Conservation (phyloP, 2,797 vertebrate genomes). For the Lutjanus argentimaculatus region DNA sequence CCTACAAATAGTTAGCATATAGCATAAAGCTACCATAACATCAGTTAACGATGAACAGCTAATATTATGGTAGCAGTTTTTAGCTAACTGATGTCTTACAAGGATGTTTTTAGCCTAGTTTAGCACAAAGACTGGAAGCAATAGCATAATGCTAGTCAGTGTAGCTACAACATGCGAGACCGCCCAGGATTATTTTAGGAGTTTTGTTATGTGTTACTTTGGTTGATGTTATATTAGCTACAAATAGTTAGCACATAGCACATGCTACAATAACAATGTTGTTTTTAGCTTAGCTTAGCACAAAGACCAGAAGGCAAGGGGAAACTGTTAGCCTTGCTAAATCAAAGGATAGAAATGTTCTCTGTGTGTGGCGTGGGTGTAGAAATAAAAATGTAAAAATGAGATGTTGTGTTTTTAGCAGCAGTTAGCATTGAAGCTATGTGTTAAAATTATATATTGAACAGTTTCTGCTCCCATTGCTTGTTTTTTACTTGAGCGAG, state of each 20-base stretch:
- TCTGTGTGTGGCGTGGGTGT: too few relatives aligned
- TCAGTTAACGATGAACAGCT: too few relatives aligned
- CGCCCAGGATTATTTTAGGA: too few relatives aligned
- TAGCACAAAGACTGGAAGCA: not conserved
- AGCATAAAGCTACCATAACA: too few relatives aligned
- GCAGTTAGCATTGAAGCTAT: not conserved
- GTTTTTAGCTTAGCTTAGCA: not conserved
- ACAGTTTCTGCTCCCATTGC: not conserved
- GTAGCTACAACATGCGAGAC: not conserved
- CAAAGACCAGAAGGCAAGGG: too few relatives aligned
- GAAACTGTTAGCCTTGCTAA: too few relatives aligned
- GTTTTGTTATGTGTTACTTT: too few relatives aligned
- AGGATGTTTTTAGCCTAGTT: not conserved
- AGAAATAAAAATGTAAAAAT: not conserved
- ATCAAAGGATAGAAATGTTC: too few relatives aligned
- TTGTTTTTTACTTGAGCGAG: not conserved
- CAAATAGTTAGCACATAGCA: not conserved
- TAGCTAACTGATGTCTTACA: too few relatives aligned
- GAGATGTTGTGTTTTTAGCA: not conserved
- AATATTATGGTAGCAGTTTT: too few relatives aligned
- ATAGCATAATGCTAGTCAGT: not conserved
- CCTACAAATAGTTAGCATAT: too few relatives aligned
- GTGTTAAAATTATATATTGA: not conserved
- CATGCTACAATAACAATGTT: too few relatives aligned
- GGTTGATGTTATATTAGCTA: not conserved